Evolutionary conservation across 2,888 invertebrate genomes (phyloP).

Genomic region (Plusia festucae): DNA sequence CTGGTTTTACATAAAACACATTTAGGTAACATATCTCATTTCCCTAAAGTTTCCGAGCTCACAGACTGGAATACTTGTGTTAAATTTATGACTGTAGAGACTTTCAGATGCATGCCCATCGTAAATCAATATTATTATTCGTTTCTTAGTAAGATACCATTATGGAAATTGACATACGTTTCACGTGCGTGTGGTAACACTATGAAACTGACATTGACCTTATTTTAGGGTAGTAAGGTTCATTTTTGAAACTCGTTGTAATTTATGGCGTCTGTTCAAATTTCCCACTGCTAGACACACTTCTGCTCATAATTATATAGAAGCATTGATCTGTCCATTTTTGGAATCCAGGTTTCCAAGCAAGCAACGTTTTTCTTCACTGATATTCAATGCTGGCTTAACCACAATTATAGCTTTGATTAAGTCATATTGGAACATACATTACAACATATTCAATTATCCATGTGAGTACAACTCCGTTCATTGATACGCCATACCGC

Average conservation of each 20-base stretch:
- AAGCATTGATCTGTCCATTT: no score
- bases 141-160: not conserved
- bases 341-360: no score
- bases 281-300: no score
- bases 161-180: slow-evolving; percentile 6
- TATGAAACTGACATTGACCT: not conserved
- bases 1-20: slow-evolving; percentile 27
- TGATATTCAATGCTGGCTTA: no score
- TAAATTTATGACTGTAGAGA: slow-evolving; percentile 29
- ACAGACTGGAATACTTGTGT: slow-evolving; percentile 41
- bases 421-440: no score
- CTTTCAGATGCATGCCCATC: slow-evolving; percentile 23
- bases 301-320: no score
- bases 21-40: slow-evolving; percentile 17
- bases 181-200: not conserved
- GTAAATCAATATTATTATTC: slow-evolving; percentile 29
- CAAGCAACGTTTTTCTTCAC: no score
- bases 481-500: no score
- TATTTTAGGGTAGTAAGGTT: not conserved
- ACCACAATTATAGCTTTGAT: no score
- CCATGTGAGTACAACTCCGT: no score
- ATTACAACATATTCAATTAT: no score
- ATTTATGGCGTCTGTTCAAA: not conserved
- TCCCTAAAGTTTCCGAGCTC: slow-evolving; percentile 27
- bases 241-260: not conserved